Evolutionary conservation across 2,888 invertebrate species (phyloP).

Genomic region (Spilosoma lubricipeda): DNA sequence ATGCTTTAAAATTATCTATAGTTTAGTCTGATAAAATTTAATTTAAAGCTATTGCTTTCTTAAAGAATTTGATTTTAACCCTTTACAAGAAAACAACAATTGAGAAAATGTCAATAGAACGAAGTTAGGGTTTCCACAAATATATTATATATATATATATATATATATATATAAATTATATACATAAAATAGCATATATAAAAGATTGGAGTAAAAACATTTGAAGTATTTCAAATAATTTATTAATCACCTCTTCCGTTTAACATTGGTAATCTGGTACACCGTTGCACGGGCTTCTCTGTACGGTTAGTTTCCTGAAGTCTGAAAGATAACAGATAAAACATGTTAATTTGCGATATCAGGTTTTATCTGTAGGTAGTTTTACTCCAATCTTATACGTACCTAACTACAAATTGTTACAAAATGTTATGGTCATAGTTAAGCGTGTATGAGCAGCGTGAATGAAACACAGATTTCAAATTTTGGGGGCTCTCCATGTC

Average conservation of each 20-base stretch:
- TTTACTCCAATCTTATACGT: constrained; percentile 53
- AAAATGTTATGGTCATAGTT: not conserved
- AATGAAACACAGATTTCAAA: too few relatives aligned
- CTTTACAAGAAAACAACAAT: not conserved
- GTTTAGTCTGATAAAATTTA: not conserved
- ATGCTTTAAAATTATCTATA: too few relatives aligned
- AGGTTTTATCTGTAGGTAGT: constrained; percentile 38
- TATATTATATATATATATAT: too few relatives aligned
- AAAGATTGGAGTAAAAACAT: constrained; percentile 63
- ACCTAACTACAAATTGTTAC: not conserved
- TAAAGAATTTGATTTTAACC: not conserved
- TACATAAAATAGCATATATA: constrained; percentile 1
- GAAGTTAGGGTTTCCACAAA: not conserved
- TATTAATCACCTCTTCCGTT: constrained; percentile 29
- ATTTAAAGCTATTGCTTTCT: not conserved
- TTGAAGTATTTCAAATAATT: constrained; percentile 37
- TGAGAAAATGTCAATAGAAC: not conserved
- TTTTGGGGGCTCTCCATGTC: not conserved
- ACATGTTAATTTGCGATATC: constrained; percentile 25
- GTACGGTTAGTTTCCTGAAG: constrained; percentile 57
- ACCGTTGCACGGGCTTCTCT: constrained; percentile 54
- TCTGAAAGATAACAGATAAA: constrained; percentile 69
- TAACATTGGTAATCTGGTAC: constrained; percentile 60
- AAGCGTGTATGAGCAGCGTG: not conserved
- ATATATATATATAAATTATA: too few relatives aligned